These are phyloP conservation scores for Ridgeia piscesae DNA, from an alignment of 1,140 invertebrate species.

Conservation along the genomic window DNA sequence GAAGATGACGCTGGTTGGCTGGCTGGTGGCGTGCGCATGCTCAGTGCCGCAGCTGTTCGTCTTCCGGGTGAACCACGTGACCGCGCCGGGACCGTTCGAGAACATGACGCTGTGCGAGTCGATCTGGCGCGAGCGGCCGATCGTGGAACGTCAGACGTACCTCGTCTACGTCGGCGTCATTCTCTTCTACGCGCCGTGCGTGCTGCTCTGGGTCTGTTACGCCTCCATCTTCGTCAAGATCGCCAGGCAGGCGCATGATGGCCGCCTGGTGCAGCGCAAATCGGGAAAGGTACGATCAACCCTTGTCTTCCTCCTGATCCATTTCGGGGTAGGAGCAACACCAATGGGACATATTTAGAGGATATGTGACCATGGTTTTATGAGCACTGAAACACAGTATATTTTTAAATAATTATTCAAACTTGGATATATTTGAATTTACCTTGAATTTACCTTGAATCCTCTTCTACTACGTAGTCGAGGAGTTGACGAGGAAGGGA, in stretches of 20 bases:
- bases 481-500: too few species aligned
- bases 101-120: slow-evolving; percentile 44
- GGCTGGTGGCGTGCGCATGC: slow-evolving; percentile 41
- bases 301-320: not conserved
- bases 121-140: slow-evolving; percentile 42
- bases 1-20: slow-evolving; percentile 46
- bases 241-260: slow-evolving; percentile 44
- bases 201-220: slow-evolving; percentile 49
- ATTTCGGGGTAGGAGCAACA: too few species aligned
- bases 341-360: too few species aligned
- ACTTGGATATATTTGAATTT: too few species aligned
- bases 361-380: too few species aligned
- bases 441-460: too few species aligned
- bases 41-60: slow-evolving; percentile 49
- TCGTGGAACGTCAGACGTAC: slow-evolving; percentile 45
- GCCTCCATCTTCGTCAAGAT: slow-evolving; percentile 53
- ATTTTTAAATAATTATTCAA: too few species aligned
- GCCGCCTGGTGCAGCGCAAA: slow-evolving; percentile 30
- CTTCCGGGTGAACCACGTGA: slow-evolving; percentile 38
- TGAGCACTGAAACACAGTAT: too few species aligned
- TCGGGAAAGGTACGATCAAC: slow-evolving; percentile 30
- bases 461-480: too few species aligned
- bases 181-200: slow-evolving; percentile 49
- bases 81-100: slow-evolving; percentile 23
- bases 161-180: slow-evolving; percentile 47